Base-by-base conservation (phyloP, 2,888 invertebrate genomes). In the Carpatolechia fugitivella region DNA sequence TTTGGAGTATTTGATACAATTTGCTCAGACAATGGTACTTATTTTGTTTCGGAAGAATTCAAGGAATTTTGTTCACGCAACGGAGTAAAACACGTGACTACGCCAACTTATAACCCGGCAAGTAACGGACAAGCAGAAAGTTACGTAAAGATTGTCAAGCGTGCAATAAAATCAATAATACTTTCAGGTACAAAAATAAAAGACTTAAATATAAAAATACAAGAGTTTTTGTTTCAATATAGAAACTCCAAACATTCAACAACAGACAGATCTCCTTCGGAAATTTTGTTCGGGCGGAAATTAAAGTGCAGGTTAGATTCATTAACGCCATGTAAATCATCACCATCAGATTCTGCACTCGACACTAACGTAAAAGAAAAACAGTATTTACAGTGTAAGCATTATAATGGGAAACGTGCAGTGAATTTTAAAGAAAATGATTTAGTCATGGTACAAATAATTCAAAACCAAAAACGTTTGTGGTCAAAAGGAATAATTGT, bases 91-190 rank as follows among this genome's bases (percentile, higher is more conserved):
- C 58, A 62, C 33, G 1, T 60, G 4, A 60, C 60, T 1, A 47
- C 62, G 0, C 62, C 62, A 3, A 38, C 57, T 4, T 62, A 60
- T 18, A 56, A 59, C 13, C 61, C 60, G 3, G 48, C 57, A 1
- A 60, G 61, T 40, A 63, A 65, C 29, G 64, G 60, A 0, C 60
- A 61, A 36, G 60, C 61, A 1, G 58, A 65, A 49, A 61, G 56
- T 40, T 40, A 40, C 14, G 52, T 52, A 8, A 52, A 52, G n/a
- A 52, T 52, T 30, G 20, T 53, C 0, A 47, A 53, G 8, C 14
- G 14, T 13, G 46, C 46, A 6, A 35, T 53, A 1, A 53, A 53
- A 29, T 24, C 46, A 30, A 33, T 53, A 13, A 14, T 53, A 10
- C 11, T 53, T 1, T 33, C 33, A 3, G 53, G 53, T 11, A 46